Conservation (phyloP, 2,113 vertebrate genomes). For the Eonycteris spelaea region DNA sequence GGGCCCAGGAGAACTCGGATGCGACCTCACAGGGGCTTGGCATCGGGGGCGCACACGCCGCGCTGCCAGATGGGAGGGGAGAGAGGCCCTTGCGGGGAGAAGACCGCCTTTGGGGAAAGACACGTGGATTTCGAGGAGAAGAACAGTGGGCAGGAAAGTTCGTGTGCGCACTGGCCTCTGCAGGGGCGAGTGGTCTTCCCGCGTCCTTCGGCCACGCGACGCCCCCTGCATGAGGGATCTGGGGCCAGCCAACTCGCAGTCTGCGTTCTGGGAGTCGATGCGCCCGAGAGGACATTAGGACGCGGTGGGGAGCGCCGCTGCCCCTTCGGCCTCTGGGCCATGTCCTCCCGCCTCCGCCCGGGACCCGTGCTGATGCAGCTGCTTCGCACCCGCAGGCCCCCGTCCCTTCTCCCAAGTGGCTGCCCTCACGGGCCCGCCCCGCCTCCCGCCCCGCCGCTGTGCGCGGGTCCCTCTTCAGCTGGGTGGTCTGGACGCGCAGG, state of each 20-base stretch:
- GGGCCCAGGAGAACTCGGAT: neutral
- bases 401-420: neutral
- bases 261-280: neutral
- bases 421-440: neutral
- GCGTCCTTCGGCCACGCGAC: neutral
- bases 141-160: neutral
- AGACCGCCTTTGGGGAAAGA: neutral
- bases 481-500: neutral
- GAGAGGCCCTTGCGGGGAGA: neutral
- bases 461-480: too few relatives aligned
- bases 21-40: neutral
- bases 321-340: neutral
- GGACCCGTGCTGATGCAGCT: neutral
- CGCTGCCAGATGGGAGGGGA: neutral
- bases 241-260: neutral
- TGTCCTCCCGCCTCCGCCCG: neutral
- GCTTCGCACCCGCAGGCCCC: neutral
- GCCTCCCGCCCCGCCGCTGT: neutral
- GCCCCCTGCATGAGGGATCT: neutral
- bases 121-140: neutral
- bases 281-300: neutral
- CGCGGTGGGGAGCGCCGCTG: neutral
- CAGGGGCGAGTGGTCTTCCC: neutral
- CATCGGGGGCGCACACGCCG: neutral
- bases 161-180: neutral